phyloP scores from a whole-genome alignment of 2,113 vertebrate genomes.

The Entomyzon cyanotis region DNA sequence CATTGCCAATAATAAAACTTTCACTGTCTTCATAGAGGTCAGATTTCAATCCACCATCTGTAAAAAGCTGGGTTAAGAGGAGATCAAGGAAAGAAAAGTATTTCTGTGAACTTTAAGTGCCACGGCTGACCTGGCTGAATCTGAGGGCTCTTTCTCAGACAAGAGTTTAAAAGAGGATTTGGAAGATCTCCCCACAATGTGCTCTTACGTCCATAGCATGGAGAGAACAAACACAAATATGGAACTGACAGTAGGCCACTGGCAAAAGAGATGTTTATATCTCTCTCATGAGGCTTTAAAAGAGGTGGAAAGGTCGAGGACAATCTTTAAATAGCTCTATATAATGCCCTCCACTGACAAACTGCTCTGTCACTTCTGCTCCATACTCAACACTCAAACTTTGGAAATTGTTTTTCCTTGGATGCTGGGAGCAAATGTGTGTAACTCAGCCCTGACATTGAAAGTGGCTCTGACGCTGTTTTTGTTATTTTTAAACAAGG shows the following conservation, averaged over 20 bases:
- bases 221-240: slow-evolving; percentile 24
- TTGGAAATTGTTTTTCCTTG: neutral
- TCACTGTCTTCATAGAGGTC: neutral
- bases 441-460: neutral
- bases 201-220: neutral
- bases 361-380: neutral
- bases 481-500: neutral
- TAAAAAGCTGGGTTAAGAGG: neutral
- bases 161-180: slow-evolving; percentile 15
- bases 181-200: neutral
- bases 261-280: neutral
- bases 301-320: slow-evolving; percentile 25
- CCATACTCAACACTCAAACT: neutral
- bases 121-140: neutral
- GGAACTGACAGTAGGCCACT: neutral
- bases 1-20: neutral
- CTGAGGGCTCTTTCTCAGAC: neutral
- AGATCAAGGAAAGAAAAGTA: neutral
- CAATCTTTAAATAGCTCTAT: slow-evolving; percentile 11
- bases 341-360: neutral
- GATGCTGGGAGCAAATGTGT: neutral
- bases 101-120: slow-evolving; percentile 3
- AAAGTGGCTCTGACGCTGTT: neutral
- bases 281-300: neutral
- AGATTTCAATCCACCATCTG: neutral